phyloP scores from a whole-genome alignment of 2,797 vertebrate genomes.

The Lacerta bilineata region DNA sequence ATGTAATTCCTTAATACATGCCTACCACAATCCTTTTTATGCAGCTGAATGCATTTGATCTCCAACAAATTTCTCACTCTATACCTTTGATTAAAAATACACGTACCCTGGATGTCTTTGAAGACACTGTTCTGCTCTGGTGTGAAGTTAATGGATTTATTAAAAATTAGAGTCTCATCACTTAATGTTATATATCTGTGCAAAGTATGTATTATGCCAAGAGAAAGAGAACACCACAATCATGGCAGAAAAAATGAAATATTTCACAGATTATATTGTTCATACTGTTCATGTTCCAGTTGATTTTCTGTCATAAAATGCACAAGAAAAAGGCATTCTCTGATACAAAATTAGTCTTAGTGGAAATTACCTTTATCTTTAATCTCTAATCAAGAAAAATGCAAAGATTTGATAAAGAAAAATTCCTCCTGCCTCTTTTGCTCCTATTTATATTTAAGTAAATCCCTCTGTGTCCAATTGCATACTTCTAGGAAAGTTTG shows the following conservation, averaged over 20 bases:
- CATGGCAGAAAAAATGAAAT: slow-evolving; percentile 19
- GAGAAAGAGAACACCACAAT: background rate
- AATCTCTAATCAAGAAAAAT: slow-evolving; percentile 39
- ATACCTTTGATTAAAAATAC: slow-evolving; percentile 47
- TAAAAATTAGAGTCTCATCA: slow-evolving; percentile 39
- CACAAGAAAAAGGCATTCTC: slow-evolving; percentile 15
- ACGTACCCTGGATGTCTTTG: slow-evolving; percentile 46
- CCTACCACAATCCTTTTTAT: slow-evolving; percentile 54
- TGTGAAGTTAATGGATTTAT: slow-evolving; percentile 53
- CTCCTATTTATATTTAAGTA: background rate
- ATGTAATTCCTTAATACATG: slow-evolving; percentile 59
- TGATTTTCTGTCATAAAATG: slow-evolving; percentile 14
- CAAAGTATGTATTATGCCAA: background rate
- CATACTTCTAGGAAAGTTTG: background rate
- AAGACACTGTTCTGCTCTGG: slow-evolving; percentile 64
- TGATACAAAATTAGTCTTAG: slow-evolving; percentile 9
- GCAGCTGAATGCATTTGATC: slow-evolving; percentile 59
- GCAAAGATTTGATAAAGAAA: background rate
- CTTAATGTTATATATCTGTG: slow-evolving; percentile 5
- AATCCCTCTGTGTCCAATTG: background rate
- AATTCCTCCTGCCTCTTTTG: background rate
- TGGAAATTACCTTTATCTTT: slow-evolving; percentile 26
- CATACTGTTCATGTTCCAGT: background rate
- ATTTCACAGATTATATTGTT: background rate
- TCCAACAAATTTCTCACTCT: slow-evolving; percentile 55